These are phyloP conservation scores for Nannospalax galili DNA, from an alignment of 2,113 vertebrate species.

Conservation along the genomic window DNA sequence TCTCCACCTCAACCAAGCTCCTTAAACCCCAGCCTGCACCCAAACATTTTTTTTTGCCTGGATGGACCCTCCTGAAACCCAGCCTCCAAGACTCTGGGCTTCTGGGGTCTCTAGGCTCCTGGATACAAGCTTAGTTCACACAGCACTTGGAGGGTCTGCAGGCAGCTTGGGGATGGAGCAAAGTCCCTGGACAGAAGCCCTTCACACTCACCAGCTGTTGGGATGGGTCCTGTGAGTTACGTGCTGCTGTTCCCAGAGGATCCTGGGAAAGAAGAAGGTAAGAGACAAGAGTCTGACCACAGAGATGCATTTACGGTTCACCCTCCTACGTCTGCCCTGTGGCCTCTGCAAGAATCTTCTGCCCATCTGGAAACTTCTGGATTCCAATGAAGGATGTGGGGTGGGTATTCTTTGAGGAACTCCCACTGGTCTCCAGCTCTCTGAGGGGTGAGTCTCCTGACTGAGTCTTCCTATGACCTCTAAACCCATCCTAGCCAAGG, in stretches of 20 bases:
- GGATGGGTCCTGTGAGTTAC: rapidly evolving
- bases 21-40: too few species aligned
- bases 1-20: not conserved
- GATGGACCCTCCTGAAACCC: too few species aligned
- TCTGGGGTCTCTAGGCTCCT: too few species aligned
- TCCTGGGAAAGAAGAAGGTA: not conserved
- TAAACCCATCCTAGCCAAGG: rapidly evolving
- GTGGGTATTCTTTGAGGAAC: not conserved
- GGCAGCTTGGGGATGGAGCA: not conserved
- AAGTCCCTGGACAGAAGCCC: not conserved
- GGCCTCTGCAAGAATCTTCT: too few species aligned
- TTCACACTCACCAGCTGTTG: rapidly evolving
- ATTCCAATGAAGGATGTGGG: not conserved
- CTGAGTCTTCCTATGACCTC: not conserved
- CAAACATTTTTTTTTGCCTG: not conserved
- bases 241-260: rapidly evolving
- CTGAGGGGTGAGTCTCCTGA: constrained; percentile 82
- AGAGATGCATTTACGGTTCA: not conserved
- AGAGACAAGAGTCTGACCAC: not conserved
- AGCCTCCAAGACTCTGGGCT: too few species aligned
- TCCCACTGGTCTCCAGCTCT: constrained; percentile 86
- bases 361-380: rapidly evolving
- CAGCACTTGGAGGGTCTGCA: not conserved
- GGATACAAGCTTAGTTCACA: not conserved
- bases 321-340: not conserved